Evolutionary conservation across 1,140 invertebrate species (phyloP).

Genomic region (Tetramorium simillimum): DNA sequence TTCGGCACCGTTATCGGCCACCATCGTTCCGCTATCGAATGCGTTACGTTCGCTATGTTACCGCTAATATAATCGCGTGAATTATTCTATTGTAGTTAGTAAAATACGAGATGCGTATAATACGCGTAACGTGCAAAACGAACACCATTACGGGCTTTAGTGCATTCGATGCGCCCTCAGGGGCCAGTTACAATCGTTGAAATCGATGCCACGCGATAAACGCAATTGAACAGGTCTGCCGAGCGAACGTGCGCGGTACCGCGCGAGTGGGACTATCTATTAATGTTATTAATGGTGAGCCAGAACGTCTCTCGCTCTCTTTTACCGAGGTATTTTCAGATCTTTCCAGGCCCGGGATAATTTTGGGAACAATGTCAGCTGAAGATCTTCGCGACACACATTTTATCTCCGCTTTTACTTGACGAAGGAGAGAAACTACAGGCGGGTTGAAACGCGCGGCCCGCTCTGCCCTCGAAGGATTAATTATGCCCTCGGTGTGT

Average conservation of each 20-base stretch:
- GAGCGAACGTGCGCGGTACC: background rate
- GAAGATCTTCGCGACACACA: background rate
- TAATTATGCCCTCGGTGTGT: constrained; percentile 35
- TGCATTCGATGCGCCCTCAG: constrained; percentile 12
- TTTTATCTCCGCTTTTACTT: background rate
- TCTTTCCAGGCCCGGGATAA: background rate
- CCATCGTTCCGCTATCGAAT: constrained; percentile 19
- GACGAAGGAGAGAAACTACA: background rate
- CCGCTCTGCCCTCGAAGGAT: background rate
- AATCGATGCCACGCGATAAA: constrained; percentile 27
- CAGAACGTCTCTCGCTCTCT: background rate
- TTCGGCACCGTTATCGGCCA: constrained; percentile 9
- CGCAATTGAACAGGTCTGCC: background rate
- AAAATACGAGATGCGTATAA: constrained; percentile 7
- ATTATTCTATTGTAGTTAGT: constrained; percentile 41
- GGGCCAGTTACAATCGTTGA: constrained; percentile 31
- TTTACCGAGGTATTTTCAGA: background rate
- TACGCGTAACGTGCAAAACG: background rate
- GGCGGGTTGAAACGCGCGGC: background rate
- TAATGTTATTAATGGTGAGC: background rate
- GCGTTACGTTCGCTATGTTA: background rate
- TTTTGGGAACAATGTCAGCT: background rate
- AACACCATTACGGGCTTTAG: background rate
- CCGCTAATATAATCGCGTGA: constrained; percentile 31
- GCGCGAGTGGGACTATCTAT: background rate